Base-by-base conservation (phyloP, 2,888 invertebrate species). In the Vesta saturnalis region DNA sequence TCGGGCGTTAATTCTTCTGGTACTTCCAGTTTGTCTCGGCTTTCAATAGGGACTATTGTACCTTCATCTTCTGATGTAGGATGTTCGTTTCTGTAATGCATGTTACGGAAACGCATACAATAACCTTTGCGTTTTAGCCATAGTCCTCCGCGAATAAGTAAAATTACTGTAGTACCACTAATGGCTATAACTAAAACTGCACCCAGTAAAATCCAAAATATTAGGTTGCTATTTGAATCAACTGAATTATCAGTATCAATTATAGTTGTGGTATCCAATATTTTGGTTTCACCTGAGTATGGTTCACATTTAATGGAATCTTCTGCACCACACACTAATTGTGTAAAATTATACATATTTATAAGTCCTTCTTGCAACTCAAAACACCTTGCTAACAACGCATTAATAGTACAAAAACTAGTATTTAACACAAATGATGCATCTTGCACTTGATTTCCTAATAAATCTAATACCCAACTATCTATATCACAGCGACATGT, bases 1-100 rank as follows among this genome's bases (percentile, higher is more conserved):
- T 93, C 93, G 74, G 90, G 89, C 0, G 92, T 92, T 55, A 93
- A 79, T 80, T 92, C 92, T 79, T 92, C 92, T 0, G 92, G 92
- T 58, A 92, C 83, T 0, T 92, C 92, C 79, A 79, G 65, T 66
- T 78, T 80, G 61, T 80, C 80, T 4, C 80, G 81, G 67, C 77
- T 81, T 71, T 80, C 71, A 30, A 85, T 84, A 77, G 55, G 47
- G 43, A 78, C 81, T 16, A 84, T 84, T 4, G 83, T 77, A 63
- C 78, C 83, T 71, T 87, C 87, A 3, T 87, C 82, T 23, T 87
- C 84, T 6, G 85, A 85, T 56, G 89, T 85, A 0, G 87, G 87
- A 73, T 89, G 89, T 71, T 88, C 87, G 59, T 89, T 89, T 1
- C 88, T 77, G 64, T 83, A 85, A 67, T 86, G 85, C 12, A 82